phyloP scores from a whole-genome alignment of 2,888 invertebrate genomes.

The Caenorhabditis sulstoni region DNA sequence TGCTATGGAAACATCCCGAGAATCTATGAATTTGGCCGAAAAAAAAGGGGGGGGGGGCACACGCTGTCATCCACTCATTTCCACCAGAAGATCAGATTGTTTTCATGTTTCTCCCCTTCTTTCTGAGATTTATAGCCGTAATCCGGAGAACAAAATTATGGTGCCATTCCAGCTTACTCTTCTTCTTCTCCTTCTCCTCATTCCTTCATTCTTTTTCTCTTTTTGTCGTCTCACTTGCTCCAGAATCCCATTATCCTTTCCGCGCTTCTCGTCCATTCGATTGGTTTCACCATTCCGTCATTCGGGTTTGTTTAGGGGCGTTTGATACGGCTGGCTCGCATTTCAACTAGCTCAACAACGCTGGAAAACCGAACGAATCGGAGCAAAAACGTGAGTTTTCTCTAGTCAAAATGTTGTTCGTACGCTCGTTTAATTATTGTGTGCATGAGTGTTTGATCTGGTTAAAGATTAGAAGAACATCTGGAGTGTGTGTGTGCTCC shows the following conservation, averaged over 20 bases:
- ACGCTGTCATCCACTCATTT: no score
- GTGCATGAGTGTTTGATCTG: not conserved
- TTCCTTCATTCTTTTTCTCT: conserved; percentile 5
- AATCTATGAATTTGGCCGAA: conserved; percentile 16
- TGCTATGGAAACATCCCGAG: conserved; percentile 42
- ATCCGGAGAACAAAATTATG: not conserved
- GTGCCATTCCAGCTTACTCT: conserved; percentile 18
- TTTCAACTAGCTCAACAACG: no score
- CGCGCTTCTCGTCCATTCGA: conserved; percentile 6
- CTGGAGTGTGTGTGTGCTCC: not conserved
- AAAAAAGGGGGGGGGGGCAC: no score
- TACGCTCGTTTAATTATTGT: no score
- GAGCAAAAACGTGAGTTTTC: no score
- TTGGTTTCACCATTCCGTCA: conserved; percentile 17
- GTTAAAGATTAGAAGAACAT: not conserved
- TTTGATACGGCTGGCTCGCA: no score
- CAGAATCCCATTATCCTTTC: conserved; percentile 44
- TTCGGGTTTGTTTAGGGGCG: not conserved
- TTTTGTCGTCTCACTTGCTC: conserved; percentile 10
- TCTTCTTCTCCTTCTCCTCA: conserved; percentile 11
- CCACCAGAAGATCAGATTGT: no score
- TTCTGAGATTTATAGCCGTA: not conserved
- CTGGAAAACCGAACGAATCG: no score
- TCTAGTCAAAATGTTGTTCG: no score
- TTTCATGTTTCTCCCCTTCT: no score